phyloP scores from a whole-genome alignment of 2,888 invertebrate genomes.

The Prosapia bicincta region DNA sequence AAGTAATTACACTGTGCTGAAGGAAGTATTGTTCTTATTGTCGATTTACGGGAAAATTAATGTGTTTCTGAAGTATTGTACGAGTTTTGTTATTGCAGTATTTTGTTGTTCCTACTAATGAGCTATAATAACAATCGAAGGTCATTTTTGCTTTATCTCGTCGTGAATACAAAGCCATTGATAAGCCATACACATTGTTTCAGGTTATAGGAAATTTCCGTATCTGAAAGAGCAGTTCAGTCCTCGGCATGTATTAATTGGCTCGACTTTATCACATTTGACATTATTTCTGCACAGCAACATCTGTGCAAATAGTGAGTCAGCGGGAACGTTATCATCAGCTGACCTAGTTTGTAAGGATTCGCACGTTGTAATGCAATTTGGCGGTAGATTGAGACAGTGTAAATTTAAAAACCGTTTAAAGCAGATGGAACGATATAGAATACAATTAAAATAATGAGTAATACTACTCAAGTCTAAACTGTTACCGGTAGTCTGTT shows the following conservation, averaged over 20 bases:
- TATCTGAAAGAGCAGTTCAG: neutral
- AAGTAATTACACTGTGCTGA: too few relatives aligned
- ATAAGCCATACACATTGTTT: neutral
- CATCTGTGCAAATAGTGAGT: neutral
- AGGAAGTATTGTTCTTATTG: too few relatives aligned
- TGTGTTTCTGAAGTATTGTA: too few relatives aligned
- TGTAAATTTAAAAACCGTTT: too few relatives aligned
- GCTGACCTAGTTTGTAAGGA: neutral
- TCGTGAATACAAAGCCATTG: neutral
- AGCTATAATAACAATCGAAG: neutral
- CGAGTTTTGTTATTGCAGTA: too few relatives aligned
- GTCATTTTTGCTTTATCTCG: neutral
- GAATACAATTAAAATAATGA: too few relatives aligned
- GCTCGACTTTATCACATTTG: neutral
- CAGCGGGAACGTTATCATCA: neutral
- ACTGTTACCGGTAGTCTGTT: too few relatives aligned
- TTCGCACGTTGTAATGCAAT: neutral
- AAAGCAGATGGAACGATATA: too few relatives aligned
- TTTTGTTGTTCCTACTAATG: neutral
- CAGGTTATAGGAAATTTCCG: neutral
- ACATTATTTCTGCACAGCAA: neutral
- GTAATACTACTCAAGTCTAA: too few relatives aligned
- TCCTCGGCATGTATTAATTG: neutral
- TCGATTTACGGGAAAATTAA: too few relatives aligned
- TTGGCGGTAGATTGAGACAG: too few relatives aligned